Percentiles rank a stretch among this genome's conserved stretches.
Evolutionary conservation across 2,113 vertebrate species (phyloP).

Genomic region (Amphilophus citrinellus): DNA sequence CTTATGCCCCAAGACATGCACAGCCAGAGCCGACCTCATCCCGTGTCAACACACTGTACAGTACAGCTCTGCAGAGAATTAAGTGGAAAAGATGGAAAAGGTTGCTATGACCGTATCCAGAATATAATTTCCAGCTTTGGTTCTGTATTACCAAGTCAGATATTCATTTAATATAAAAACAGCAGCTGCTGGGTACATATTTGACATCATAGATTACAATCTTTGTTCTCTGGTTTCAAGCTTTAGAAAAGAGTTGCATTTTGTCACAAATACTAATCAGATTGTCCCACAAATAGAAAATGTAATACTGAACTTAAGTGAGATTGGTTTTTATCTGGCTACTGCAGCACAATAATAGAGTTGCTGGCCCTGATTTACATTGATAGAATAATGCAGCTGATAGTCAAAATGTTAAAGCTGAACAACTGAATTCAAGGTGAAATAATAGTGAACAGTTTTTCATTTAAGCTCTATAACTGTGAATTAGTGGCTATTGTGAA

Average conservation of each 20-base stretch:
- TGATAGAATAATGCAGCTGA: conserved; percentile 39
- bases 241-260: conserved; percentile 29
- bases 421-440: conserved; percentile 40
- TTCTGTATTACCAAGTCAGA: conserved; percentile 19
- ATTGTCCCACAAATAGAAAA: conserved; percentile 53
- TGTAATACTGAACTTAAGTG: conserved; percentile 51
- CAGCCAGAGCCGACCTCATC: conserved; percentile 4
- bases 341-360: conserved; percentile 47
- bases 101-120: conserved; percentile 1
- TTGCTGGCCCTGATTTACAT: conserved; percentile 24
- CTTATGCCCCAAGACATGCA: background rate
- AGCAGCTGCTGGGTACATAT: conserved; percentile 20
- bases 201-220: conserved; percentile 26
- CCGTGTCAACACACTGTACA: conserved; percentile 10
- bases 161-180: conserved; percentile 34
- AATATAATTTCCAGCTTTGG: conserved; percentile 21
- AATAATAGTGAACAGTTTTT: conserved; percentile 26
- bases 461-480: conserved; percentile 10
- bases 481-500: conserved; percentile 9
- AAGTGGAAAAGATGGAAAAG: conserved; percentile 21
- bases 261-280: conserved; percentile 62
- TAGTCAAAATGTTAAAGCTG: conserved; percentile 20
- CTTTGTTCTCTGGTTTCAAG: conserved; percentile 44
- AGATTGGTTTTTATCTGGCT: conserved; percentile 49
- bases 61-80: conserved; percentile 2